Evolutionary conservation across 2,888 invertebrate genomes (phyloP), one percentile per base, ranked within the genome.

Genomic region (Marronus borbonicus): DNA sequence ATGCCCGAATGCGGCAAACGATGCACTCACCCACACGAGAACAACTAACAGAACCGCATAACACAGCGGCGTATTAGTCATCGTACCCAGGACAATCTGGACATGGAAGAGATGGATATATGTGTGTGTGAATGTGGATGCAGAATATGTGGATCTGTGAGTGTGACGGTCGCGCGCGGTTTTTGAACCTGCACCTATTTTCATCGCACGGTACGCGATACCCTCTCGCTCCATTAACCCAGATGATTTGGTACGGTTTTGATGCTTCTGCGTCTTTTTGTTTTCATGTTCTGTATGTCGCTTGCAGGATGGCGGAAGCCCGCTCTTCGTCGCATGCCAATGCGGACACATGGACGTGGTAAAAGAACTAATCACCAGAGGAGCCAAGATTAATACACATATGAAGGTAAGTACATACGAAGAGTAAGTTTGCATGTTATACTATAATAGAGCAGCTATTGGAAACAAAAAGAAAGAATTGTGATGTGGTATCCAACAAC

Each of bases 291-390:
- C 65, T 36, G 44, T 8, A 10, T 66, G 39, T 50, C 44, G 20
- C 39, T 12, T 87, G 64, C 88, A 97, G 97, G 98, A 98, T 87
- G 97, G 98, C n/a, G 98, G 97, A 77, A 97, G 98, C 39, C 96
- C 98, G 0, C 89, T 98, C 78, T 97, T 98, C 88, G 95, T 98
- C 76, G 94, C 98, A 70, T 95, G 97, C 82, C 97, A 98, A 86
- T 96, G 96, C 86, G 97, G 97, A 0, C 96, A 98, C 88, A 90
- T 96, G 84, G 94, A 96, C 79, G 94, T 97, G 80, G 97, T 96
- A 3, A 93, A 95, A 83, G 95, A 96, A 86, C 90, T 98, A 5
- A 91, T 98, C 76, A 92, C 92, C 79, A 92, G 94, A 84, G 97
- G 97, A 8, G 95, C 96, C 7, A 91, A 94, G 87, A 93, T 95